Evolutionary conservation across 1,140 invertebrate species (phyloP), one percentile per base, ranked within the genome.

Genomic region (Papilio dardanus): DNA sequence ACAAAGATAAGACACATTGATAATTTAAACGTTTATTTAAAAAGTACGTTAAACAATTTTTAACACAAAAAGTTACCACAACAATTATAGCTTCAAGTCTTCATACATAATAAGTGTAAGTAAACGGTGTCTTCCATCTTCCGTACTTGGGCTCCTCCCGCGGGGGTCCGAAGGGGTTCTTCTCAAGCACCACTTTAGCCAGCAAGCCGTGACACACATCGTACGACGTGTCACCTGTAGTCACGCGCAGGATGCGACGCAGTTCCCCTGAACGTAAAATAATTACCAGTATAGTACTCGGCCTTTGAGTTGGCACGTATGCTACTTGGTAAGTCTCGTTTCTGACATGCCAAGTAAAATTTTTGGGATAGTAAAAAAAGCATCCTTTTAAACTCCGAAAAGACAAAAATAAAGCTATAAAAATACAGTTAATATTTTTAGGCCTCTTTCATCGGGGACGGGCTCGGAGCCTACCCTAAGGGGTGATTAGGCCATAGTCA

Each of bases 91-190:
- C 12, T 7, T 37, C n/a, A n/a, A n/a, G n/a, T n/a, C 1, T 46
- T 76, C 75, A 89, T 77, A 90, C 78, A 33, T 84, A 81, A 71
- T 92, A 92, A 28, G 90, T 90, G 66, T 87, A 93, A 14, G 74
- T 67, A 54, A 86, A 88, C 0, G 88, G 88, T 30, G 83, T 86
- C 33, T 76, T 80, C 92, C 92, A 93, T 10, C 86, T 82, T 5
- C 89, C 89, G 28, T 86, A 92, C 74, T 76, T 81, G 0, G 92
- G 92, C 71, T 93, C 92, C 33, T 89, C 80, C 14, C 90, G 86
- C 0, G 88, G 82, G 0, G 82, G 81, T 10, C 90, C 92, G 50
- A 91, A 93, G 0, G 92, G 92, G 50, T 86, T 87, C 71, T 83
- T 83, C 21, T 91, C 83, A 16, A 93, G 74, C 1, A 93, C 83